phyloP scores from a whole-genome alignment of 2,797 vertebrate genomes.

The Gallinago nigripennis region DNA sequence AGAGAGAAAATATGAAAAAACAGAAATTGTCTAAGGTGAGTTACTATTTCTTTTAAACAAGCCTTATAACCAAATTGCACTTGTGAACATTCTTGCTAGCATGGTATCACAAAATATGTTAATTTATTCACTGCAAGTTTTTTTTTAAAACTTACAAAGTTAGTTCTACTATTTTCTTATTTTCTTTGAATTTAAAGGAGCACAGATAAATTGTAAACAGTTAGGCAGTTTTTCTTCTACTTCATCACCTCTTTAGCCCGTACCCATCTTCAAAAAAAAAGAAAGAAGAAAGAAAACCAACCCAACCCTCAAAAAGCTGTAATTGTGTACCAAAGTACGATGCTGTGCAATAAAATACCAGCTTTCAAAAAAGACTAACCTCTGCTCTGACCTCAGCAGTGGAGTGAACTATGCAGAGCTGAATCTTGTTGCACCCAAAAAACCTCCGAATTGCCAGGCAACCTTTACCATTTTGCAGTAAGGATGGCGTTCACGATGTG shows the following conservation, averaged over 20 bases:
- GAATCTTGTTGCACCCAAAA: background rate
- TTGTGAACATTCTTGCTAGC: background rate
- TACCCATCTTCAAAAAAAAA: background rate
- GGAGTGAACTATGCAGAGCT: rapidly evolving
- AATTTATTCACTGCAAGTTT: background rate
- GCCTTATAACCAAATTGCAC: background rate
- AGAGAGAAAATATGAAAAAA: background rate
- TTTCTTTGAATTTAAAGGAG: background rate
- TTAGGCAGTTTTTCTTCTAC: background rate
- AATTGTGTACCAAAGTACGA: background rate
- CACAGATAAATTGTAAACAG: background rate
- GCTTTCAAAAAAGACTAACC: background rate
- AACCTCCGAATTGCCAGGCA: background rate
- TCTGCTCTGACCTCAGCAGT: background rate
- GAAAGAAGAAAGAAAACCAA: background rate
- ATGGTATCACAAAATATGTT: rapidly evolving
- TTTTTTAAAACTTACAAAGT: background rate
- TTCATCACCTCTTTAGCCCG: background rate
- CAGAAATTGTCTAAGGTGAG: background rate
- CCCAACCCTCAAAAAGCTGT: background rate
- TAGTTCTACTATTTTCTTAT: background rate
- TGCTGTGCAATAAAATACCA: background rate
- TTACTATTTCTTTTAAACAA: background rate
- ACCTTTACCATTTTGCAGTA: background rate
- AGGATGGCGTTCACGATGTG: rapidly evolving